Percentiles rank a stretch among this genome's conserved stretches.
Evolutionary conservation across 2,797 vertebrate genomes (phyloP).

Genomic region (Takifugu rubripes): DNA sequence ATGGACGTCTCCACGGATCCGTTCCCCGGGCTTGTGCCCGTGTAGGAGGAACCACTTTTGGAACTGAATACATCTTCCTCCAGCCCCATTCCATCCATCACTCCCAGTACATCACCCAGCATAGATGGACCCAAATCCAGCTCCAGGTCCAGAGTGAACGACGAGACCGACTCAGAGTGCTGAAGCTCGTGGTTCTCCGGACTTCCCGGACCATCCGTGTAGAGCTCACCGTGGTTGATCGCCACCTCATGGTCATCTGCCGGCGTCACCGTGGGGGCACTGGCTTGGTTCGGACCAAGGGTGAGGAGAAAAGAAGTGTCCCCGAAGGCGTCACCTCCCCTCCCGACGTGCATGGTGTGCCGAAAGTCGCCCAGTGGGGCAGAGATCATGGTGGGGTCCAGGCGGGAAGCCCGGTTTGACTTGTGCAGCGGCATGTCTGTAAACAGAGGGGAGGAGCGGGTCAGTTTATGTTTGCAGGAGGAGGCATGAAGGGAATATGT

Average conservation of each 20-base stretch:
- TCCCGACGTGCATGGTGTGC: slow-evolving; percentile 94
- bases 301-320: slow-evolving; percentile 91
- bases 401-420: slow-evolving; percentile 77
- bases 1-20: slow-evolving; percentile 37
- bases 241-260: slow-evolving; percentile 34
- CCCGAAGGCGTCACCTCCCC: slow-evolving; percentile 87
- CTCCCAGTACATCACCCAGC: slow-evolving; percentile 87
- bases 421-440: slow-evolving; percentile 88
- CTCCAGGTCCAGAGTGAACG: slow-evolving; percentile 81
- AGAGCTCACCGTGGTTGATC: slow-evolving; percentile 37
- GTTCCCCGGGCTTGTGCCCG: slow-evolving; percentile 49
- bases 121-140: slow-evolving; percentile 90
- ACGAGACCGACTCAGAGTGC: slow-evolving; percentile 79
- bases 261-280: slow-evolving; percentile 18
- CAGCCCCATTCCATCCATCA: slow-evolving; percentile 83
- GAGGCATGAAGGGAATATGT: background rate
- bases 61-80: slow-evolving; percentile 53
- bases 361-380: slow-evolving; percentile 86
- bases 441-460: slow-evolving; percentile 5
- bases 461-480: background rate
- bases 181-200: slow-evolving; percentile 55
- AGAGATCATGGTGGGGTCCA: slow-evolving; percentile 87
- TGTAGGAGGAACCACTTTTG: slow-evolving; percentile 36
- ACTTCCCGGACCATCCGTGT: slow-evolving; percentile 36
- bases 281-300: slow-evolving; percentile 67